Conservation (phyloP, 2,113 vertebrate species). For the Pionites leucogaster region DNA sequence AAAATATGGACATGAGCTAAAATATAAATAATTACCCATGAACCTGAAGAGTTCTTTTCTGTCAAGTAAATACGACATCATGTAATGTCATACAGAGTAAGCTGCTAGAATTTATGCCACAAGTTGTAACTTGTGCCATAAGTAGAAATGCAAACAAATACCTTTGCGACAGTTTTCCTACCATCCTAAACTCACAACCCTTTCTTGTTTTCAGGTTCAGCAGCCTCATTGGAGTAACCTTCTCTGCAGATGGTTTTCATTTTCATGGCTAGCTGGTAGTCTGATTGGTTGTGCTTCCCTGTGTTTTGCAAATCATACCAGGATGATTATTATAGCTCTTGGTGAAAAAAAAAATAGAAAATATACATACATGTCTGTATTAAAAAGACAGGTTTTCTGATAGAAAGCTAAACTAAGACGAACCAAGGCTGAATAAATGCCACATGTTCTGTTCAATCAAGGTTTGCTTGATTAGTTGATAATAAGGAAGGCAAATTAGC, state of each 20-base stretch:
- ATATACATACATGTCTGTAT: not conserved
- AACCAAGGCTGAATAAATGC: not conserved
- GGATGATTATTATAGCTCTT: not conserved
- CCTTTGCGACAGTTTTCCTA: not conserved
- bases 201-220: not conserved
- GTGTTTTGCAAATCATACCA: not conserved
- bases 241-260: not conserved
- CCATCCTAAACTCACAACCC: not conserved
- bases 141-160: not conserved
- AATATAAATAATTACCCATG: not conserved
- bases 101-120: not conserved
- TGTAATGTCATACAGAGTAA: not conserved
- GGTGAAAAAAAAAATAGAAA: not conserved
- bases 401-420: not conserved
- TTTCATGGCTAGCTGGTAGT: not conserved
- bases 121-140: not conserved
- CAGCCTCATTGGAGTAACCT: not conserved
- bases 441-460: not conserved
- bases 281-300: not conserved
- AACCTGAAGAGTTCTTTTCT: not conserved
- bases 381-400: not conserved
- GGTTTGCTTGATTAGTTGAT: not conserved
- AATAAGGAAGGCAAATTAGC: not conserved
- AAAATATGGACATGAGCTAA: not conserved
- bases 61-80: not conserved